Evolutionary conservation across 2,888 invertebrate species (phyloP), one percentile per base, ranked within the genome.

Genomic region (Platycheirus albimanus): DNA sequence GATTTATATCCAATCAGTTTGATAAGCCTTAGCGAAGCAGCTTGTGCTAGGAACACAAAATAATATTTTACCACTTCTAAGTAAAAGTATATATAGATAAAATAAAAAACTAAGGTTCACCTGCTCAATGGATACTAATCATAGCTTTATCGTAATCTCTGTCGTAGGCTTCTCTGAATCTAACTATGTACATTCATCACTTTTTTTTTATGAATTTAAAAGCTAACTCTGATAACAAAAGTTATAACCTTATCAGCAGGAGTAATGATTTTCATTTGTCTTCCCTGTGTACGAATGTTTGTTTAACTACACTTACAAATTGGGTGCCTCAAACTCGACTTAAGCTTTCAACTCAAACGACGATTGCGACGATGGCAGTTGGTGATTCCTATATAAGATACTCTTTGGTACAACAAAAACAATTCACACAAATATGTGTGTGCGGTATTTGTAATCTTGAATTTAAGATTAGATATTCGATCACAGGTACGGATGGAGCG

Each of bases 401-500:
- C 15, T 52, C 30, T 54, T 30, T 10, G 38, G 41, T 20, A 41
- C 41, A 41, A 15, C 58, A 49, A 41, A 36, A 43, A 24, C 20
- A 24, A 36, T 7, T 52, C 11, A 54, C 47, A 19, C 36, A 24
- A 24, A 33, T 45, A 45, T 74, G 30, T 64, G 66, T 58, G 74
- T 64, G 56, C 17, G 70, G n/a, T 54, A 75, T 58, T 83, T 81
- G 87, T 89, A 89, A 89, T 90, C 89, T 88, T 85, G 85, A 87
- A 87, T 87, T 88, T 84, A 76, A 89, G 89, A 89, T 89, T 88
- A 90, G 89, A 90, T 89, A 89, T 88, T 86, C 78, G 72, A 83
- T 83, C 83, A 78, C 78, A 83, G 83, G 83, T 63, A 30, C 45
- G 45, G 41, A 63, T 69, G 49, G 33, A 10, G 56, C 15, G 41